phyloP scores from a whole-genome alignment of 2,888 invertebrate genomes.

The Acronicta leporina region DNA sequence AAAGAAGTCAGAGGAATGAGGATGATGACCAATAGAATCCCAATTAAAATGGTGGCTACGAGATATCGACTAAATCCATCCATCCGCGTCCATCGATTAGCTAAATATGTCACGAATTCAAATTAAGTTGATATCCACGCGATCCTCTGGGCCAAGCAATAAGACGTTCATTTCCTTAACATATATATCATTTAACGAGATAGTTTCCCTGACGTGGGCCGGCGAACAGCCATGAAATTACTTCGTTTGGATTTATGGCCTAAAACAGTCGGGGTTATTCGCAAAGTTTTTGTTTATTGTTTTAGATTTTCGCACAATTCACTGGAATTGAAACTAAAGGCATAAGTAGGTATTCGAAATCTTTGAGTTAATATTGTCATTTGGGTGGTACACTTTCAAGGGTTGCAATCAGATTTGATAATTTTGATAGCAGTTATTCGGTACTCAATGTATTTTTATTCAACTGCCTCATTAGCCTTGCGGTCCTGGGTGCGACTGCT shows the following conservation, averaged over 20 bases:
- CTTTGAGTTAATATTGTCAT: conserved; percentile 8
- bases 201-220: conserved; percentile 45
- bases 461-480: no score
- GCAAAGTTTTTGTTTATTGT: conserved; percentile 42
- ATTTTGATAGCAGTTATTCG: neutral
- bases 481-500: no score
- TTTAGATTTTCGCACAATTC: conserved; percentile 22
- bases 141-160: conserved; percentile 34
- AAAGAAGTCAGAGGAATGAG: no score
- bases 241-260: conserved; percentile 45
- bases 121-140: conserved; percentile 34
- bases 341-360: conserved; percentile 15
- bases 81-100: conserved; percentile 43
- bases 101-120: conserved; percentile 31
- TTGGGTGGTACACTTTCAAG: conserved; percentile 4
- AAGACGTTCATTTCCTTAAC: conserved; percentile 46
- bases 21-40: neutral
- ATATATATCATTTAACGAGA: conserved; percentile 48
- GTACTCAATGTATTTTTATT: no score
- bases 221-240: conserved; percentile 49
- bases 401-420: neutral
- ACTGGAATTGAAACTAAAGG: conserved; percentile 19
- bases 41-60: neutral
- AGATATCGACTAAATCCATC: conserved; percentile 20
- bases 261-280: conserved; percentile 41